Evolutionary conservation across 2,888 invertebrate species (phyloP).

Genomic region (Crocallis elinguaria): DNA sequence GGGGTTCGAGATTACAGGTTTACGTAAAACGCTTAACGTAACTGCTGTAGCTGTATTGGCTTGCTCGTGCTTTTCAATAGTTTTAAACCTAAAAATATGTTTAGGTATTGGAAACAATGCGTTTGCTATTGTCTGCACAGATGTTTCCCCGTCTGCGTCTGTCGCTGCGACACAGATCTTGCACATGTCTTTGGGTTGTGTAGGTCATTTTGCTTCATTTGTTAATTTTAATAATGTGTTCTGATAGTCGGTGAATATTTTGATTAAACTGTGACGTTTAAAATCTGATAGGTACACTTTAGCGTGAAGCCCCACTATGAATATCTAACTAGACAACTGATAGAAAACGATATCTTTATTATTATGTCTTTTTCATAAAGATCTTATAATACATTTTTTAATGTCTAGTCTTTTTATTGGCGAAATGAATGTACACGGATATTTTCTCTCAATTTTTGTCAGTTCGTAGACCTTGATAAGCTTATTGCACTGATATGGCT

Average conservation of each 20-base stretch:
- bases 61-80: slow-evolving; percentile 2
- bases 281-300: too few species aligned
- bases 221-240: slow-evolving; percentile 31
- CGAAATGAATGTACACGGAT: too few species aligned
- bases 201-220: slow-evolving; percentile 39
- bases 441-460: slow-evolving; percentile 13
- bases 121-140: slow-evolving; percentile 49
- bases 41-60: slow-evolving; percentile 1
- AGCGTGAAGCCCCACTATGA: too few species aligned
- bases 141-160: slow-evolving; percentile 44
- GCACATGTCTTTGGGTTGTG: slow-evolving; percentile 40
- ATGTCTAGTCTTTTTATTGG: too few species aligned
- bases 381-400: too few species aligned
- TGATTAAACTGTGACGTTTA: too few species aligned
- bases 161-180: slow-evolving; percentile 50
- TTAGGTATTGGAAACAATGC: slow-evolving; percentile 27
- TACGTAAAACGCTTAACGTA: slow-evolving; percentile 33
- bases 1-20: slow-evolving; percentile 38
- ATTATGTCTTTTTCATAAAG: not conserved
- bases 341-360: not conserved
- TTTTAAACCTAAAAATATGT: slow-evolving; percentile 32
- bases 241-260: not conserved
- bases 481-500: slow-evolving; percentile 11
- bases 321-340: too few species aligned
- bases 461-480: slow-evolving; percentile 10